A percentile compares a stretch with the other conserved stretches of the same genome.
phyloP scores from a whole-genome alignment of 1,140 invertebrate species.

The Leptinotarsa undecemlineata region DNA sequence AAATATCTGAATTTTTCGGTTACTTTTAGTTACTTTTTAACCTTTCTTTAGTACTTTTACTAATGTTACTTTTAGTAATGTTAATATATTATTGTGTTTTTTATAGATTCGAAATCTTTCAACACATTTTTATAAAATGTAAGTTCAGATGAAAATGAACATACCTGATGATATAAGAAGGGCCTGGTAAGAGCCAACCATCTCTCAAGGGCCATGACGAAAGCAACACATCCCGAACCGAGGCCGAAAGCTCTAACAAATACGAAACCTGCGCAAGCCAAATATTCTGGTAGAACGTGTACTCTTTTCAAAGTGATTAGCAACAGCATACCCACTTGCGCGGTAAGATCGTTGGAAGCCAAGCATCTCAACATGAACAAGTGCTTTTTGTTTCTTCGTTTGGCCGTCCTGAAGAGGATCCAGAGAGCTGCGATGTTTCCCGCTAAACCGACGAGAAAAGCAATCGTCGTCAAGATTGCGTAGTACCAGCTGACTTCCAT shows the following conservation, averaged over 20 bases:
- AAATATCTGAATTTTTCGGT: no score
- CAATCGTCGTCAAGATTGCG: not conserved
- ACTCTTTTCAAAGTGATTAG: constrained; percentile 64
- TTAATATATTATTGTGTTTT: not conserved
- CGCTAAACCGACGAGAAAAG: constrained; percentile 62
- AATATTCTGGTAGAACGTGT: constrained; percentile 59
- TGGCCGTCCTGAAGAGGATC: constrained; percentile 61
- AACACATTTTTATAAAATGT: not conserved
- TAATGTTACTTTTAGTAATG: not conserved
- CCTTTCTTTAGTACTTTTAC: no score
- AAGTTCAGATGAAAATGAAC: constrained; percentile 27
- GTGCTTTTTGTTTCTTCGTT: constrained; percentile 77
- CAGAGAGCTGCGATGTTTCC: constrained; percentile 66
- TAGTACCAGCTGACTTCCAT: constrained; percentile 6
- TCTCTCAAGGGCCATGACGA: constrained; percentile 84
- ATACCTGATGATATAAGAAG: constrained; percentile 87
- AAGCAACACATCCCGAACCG: constrained; percentile 82
- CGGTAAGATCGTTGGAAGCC: constrained; percentile 78
- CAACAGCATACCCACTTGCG: constrained; percentile 68
- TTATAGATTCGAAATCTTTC: no score
- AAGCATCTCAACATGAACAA: constrained; percentile 78
- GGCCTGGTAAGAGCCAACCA: constrained; percentile 83
- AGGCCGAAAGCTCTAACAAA: constrained; percentile 80
- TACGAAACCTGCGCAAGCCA: constrained; percentile 71
- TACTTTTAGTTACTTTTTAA: no score